phyloP scores from a whole-genome alignment of 2,797 vertebrate genomes.

The Spinus olivaceus region DNA sequence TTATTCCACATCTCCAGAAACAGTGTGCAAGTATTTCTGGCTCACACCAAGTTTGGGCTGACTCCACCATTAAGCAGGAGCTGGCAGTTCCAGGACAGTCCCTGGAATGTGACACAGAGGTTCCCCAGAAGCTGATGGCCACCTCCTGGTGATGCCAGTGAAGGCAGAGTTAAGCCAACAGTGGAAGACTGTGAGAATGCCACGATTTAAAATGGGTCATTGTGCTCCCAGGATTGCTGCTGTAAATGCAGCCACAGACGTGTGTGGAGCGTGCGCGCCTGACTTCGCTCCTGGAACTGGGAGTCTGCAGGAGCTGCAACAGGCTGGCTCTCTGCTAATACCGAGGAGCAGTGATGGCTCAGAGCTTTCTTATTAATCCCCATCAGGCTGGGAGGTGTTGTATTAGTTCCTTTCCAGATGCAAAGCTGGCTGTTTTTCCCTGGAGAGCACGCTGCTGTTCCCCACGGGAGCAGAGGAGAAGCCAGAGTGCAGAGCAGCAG shows the following conservation, averaged over 20 bases:
- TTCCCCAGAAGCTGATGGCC: neutral
- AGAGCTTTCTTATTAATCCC: neutral
- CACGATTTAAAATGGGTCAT: neutral
- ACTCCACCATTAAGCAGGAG: neutral
- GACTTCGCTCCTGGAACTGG: neutral
- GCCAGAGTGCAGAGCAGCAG: neutral
- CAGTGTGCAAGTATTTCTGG: neutral
- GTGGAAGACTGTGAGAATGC: neutral
- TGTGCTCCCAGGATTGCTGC: slow-evolving; percentile 14
- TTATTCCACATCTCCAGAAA: neutral
- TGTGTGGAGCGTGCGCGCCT: neutral
- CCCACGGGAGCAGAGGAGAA: neutral
- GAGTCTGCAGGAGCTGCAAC: neutral
- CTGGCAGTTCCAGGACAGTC: neutral
- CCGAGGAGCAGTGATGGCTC: neutral
- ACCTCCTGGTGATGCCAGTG: slow-evolving; percentile 21
- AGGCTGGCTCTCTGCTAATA: neutral
- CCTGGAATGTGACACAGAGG: neutral
- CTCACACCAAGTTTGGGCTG: neutral
- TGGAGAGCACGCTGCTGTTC: neutral
- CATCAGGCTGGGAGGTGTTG: neutral
- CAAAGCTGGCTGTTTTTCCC: neutral
- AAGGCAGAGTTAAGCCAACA: slow-evolving; percentile 30
- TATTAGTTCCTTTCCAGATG: neutral
- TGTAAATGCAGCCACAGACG: neutral